These are phyloP conservation scores for Ladona fulva DNA, from an alignment of 1,140 invertebrate species.

Conservation along the genomic window DNA sequence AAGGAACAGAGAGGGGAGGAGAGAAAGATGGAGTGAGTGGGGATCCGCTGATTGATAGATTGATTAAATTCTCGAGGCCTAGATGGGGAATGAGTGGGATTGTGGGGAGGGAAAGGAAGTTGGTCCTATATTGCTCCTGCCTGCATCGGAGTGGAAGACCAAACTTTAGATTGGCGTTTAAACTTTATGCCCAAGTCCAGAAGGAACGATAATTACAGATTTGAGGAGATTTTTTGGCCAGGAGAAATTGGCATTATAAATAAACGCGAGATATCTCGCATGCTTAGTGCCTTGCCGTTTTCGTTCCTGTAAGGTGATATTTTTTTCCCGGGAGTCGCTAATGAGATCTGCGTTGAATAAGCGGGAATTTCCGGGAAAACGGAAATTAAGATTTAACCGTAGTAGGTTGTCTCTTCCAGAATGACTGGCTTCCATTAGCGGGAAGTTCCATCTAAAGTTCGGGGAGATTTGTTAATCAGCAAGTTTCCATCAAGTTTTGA, in stretches of 20 bases:
- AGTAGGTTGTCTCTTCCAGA: too few species aligned
- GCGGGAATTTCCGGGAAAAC: too few species aligned
- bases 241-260: background rate
- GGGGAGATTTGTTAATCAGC: too few species aligned
- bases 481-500: too few species aligned
- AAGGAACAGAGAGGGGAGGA: background rate
- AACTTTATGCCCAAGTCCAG: background rate
- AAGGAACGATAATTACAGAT: background rate
- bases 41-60: background rate
- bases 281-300: too few species aligned
- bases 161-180: constrained; percentile 6
- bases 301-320: too few species aligned
- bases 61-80: background rate
- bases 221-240: background rate
- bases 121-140: background rate
- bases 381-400: too few species aligned
- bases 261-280: background rate
- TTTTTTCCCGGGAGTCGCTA: too few species aligned
- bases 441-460: too few species aligned
- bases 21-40: background rate
- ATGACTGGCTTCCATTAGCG: too few species aligned
- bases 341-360: too few species aligned
- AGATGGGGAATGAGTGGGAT: background rate
- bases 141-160: background rate
- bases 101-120: background rate